Base-by-base conservation (phyloP, 2,888 invertebrate genomes). In the Therioaphis trifolii region DNA sequence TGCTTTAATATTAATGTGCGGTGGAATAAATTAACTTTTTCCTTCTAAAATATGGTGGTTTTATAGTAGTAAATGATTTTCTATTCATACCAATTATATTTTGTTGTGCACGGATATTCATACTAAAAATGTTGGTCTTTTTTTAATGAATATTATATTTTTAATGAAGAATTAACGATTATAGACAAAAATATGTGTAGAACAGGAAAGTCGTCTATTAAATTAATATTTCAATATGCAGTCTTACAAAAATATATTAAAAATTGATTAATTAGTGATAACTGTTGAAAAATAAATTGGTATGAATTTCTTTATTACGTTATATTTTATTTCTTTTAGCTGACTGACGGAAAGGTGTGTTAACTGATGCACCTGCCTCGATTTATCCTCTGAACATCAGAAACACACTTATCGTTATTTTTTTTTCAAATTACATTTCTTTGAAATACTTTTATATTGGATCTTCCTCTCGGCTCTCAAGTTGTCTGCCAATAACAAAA, bases 401-500 rank as follows among this genome's bases (percentile, higher is more conserved):
- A 72, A 82, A 82, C 74, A 66, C 72, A 35, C 63, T 12, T 52
- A 52, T 82, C 63, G 82, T 82, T 82, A 74, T 82, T 82, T 74
- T 80, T 82, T 74, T 80, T 82, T 82, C 80, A 82, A 82, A 82
- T 82, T 82, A 82, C 21, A 40, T 82, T 82, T 82, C 72, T 74
- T 80, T n/a, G 21, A 71, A 61, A 80, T 71, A 63, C 80, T 80
- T 72, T 61, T 71, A 63, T 74, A 72, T 82, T 82, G 35, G 27
- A 71, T 63, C 49, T 82, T 52, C 74, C 52, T 49, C 49, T 82
- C 40, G 63, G 35, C 49, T 72, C 74, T 82, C 63, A 24, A 74
- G 72, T 74, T 9, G 52, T 72, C 46, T 52, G 40, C 82, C 72
- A 74, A 74, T 82, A 82, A 82, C 82, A 74, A 61, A 63, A 82